Percentiles rank a stretch among this genome's conserved stretches.
Conservation (phyloP, 2,797 vertebrate genomes). For the Sciaenops ocellatus region DNA sequence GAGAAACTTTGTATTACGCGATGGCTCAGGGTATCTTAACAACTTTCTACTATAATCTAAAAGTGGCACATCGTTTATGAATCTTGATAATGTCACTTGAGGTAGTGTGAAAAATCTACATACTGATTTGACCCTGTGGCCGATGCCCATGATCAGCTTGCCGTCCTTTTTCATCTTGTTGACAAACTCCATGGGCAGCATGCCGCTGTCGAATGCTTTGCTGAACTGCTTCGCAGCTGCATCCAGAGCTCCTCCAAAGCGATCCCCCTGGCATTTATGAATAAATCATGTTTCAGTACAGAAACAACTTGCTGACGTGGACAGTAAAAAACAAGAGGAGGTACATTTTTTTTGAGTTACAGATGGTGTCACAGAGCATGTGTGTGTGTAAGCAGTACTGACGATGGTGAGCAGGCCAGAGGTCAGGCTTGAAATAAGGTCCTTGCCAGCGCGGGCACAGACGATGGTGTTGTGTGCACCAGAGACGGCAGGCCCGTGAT, state of each 20-base stretch:
- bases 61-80: neutral
- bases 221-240: conserved; percentile 98
- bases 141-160: conserved; percentile 96
- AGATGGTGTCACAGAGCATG: neutral
- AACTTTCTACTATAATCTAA: neutral
- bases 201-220: conserved; percentile 95
- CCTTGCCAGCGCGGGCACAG: conserved; percentile 97
- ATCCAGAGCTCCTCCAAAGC: conserved; percentile 96
- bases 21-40: neutral
- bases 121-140: conserved; percentile 95
- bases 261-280: conserved; percentile 88
- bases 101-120: conserved; percentile 32
- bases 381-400: conserved; percentile 65
- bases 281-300: conserved; percentile 8
- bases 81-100: neutral
- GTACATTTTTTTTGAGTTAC: too few species aligned
- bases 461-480: conserved; percentile 99
- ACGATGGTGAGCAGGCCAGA: conserved; percentile 98
- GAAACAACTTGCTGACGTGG: neutral
- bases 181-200: conserved; percentile 97
- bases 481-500: conserved; percentile 96
- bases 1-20: neutral
- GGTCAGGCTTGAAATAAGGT: conserved; percentile 97
- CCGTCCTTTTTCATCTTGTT: conserved; percentile 99
- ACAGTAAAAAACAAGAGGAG: neutral